Percentiles rank a stretch among this genome's conserved stretches.
These are phyloP conservation scores for Bufo gargarizans DNA, from an alignment of 2,113 vertebrate species.

Conservation along the genomic window DNA sequence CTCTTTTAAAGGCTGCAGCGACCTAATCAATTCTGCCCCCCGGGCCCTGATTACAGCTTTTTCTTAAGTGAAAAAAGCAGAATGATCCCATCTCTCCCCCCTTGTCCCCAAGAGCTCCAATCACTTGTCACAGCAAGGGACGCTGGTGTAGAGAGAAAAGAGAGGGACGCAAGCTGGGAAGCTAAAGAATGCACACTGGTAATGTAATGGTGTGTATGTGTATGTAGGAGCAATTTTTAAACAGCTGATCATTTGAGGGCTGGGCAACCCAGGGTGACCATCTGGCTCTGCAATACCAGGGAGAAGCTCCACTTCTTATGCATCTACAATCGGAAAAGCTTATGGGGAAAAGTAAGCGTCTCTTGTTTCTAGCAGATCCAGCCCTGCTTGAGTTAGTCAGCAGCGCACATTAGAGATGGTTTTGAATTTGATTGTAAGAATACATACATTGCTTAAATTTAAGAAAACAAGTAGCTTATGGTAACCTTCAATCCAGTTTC, in stretches of 20 bases:
- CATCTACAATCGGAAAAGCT: neutral
- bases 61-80: constrained; percentile 61
- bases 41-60: constrained; percentile 62
- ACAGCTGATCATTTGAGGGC: constrained; percentile 54
- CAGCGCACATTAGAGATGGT: neutral
- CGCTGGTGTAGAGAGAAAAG: constrained; percentile 49
- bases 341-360: constrained; percentile 20
- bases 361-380: neutral
- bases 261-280: constrained; percentile 57
- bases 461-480: neutral
- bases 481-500: neutral
- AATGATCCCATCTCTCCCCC: neutral
- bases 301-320: constrained; percentile 32
- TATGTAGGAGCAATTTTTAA: constrained; percentile 53
- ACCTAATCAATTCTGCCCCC: constrained; percentile 68
- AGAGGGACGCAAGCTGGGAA: constrained; percentile 55
- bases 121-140: constrained; percentile 60
- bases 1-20: constrained; percentile 67
- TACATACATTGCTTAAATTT: neutral
- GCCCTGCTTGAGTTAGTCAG: neutral
- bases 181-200: constrained; percentile 56
- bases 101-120: constrained; percentile 51
- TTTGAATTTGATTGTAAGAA: neutral
- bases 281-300: constrained; percentile 52
- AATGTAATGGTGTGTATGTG: constrained; percentile 56